Base-by-base conservation (phyloP, 2,888 invertebrate species). In the Apodemia zela region DNA sequence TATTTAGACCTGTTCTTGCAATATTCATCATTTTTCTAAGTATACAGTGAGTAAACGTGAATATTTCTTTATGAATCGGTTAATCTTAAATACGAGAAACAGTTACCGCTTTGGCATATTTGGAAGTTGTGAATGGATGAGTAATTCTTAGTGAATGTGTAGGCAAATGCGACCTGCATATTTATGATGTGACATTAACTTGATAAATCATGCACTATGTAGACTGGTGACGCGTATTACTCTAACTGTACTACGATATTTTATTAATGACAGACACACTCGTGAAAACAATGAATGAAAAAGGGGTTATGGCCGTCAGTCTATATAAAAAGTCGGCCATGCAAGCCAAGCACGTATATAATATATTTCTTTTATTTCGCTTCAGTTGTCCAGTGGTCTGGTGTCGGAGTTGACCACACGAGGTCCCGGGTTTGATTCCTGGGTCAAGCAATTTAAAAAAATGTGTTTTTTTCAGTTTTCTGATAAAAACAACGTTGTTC, bases 11-110 rank as follows among this genome's bases (percentile, higher is more conserved):
- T 78, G 81, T 85, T 85, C 79, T 76, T 69, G 75, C 75, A 70
- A 79, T 78, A 76, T 81, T 79, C 80, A 81, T 74, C 78, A 72
- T 76, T 77, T 82, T 85, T 82, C 82, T 78, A 71, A 79, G 82
- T 82, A 85, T 74, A 78, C 76, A 69, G 80, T 83, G 81, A 79
- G 79, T 81, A 77, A 77, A 73, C 77, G 47, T 77, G 63, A 65
- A 74, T 78, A 60, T 58, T 76, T 79, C 77, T 79, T 76, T 78
- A 79, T 74, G 72, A 73, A 71, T 69, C 71, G 70, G 29, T 64
- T 61, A 51, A 66, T 63, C 58, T 33, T 33, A 42, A 51, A 73
- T 73, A 71, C 69, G 71, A 72, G 71, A 71, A 59, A 61, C 59
- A 62, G 65, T 61, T 21, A 13, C 59, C 76, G 73, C 75, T 74